Percentiles rank a stretch among this genome's conserved stretches.
Conservation (phyloP, 1,140 invertebrate genomes). For the Euwallacea fornicatus region DNA sequence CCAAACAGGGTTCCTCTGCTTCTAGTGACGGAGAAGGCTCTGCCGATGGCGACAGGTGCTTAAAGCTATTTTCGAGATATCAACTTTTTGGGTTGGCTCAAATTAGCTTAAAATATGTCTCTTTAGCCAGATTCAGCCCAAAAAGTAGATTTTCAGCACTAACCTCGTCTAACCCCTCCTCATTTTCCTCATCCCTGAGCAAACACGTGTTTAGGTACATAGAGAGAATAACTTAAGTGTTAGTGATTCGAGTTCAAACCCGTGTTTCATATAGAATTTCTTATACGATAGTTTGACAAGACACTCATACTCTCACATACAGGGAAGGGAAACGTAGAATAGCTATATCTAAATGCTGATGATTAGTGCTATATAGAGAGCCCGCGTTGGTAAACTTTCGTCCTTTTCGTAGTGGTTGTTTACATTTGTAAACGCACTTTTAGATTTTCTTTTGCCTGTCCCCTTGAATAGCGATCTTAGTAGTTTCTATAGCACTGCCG, state of each 20-base stretch:
- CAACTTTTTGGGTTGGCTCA: background rate
- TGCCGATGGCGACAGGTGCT: conserved; percentile 76
- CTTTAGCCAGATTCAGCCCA: no score
- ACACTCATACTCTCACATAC: background rate
- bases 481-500: conserved; percentile 21
- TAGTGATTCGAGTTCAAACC: background rate
- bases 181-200: conserved; percentile 41
- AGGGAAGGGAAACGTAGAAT: background rate
- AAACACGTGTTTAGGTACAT: conserved; percentile 51
- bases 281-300: no score
- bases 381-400: no score
- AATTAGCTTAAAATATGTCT: no score
- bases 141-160: no score
- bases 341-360: background rate
- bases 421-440: background rate
- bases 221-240: conserved; percentile 45
- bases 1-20: conserved; percentile 82
- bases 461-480: conserved; percentile 9
- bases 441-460: conserved; percentile 19
- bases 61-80: background rate
- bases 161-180: conserved; percentile 10
- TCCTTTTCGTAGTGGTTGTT: no score
- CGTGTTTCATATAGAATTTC: no score
- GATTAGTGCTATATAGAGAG: background rate
- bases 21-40: conserved; percentile 90